A percentile compares a stretch with the other conserved stretches of the same genome.
Conservation (phyloP, 2,797 vertebrate genomes). For the Megalops cyprinoides region DNA sequence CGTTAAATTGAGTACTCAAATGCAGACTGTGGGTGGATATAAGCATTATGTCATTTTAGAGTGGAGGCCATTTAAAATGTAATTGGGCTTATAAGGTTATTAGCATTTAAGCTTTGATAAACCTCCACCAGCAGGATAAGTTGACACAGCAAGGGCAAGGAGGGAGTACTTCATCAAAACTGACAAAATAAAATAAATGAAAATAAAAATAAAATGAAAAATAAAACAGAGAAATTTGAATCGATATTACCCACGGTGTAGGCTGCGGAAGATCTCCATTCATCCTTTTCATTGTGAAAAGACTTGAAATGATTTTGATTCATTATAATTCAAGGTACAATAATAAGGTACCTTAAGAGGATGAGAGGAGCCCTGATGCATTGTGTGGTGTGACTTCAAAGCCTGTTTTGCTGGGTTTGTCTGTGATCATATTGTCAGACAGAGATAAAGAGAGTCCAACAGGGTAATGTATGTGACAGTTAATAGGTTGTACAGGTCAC, state of each 20-base stretch:
- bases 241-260: no score
- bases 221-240: neutral
- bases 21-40: neutral
- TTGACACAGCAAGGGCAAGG: neutral
- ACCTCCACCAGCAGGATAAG: neutral
- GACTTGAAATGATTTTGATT: neutral
- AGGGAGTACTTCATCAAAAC: neutral
- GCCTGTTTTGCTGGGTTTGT: no score
- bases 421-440: no score
- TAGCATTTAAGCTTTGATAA: slow-evolving; percentile 17
- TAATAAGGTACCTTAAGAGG: no score
- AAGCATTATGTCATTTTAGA: neutral
- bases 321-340: neutral
- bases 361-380: no score
- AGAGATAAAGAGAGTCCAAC: no score
- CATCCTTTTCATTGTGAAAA: neutral
- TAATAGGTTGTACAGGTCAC: no score
- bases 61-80: neutral
- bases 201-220: neutral
- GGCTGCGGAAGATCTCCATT: neutral
- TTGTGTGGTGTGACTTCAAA: no score
- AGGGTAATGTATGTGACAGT: no score
- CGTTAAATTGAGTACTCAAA: slow-evolving; percentile 4
- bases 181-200: neutral
- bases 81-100: slow-evolving; percentile 5